Percentiles rank a stretch among this genome's conserved stretches.
phyloP scores from a whole-genome alignment of 92 coral and sea anemone species.

The Blastomussa wellsi region DNA sequence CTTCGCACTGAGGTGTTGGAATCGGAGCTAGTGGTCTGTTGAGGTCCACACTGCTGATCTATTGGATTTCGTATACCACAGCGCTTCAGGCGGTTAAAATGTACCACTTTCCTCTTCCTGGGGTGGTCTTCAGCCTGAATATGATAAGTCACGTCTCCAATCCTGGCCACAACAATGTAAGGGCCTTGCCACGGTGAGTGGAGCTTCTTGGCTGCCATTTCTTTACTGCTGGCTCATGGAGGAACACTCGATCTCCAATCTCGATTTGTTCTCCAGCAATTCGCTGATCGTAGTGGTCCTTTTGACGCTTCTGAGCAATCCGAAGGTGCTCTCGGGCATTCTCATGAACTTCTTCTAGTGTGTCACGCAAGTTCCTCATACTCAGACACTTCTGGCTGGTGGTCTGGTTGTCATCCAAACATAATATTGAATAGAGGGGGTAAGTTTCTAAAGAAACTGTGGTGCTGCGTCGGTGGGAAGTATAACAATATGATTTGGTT shows the following conservation, averaged over 20 bases:
- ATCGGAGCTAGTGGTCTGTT: background rate
- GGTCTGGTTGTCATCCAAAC: constrained; percentile 24
- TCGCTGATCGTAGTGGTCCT: constrained; percentile 45
- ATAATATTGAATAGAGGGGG: no score
- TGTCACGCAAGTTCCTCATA: constrained; percentile 14
- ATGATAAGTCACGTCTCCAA: constrained; percentile 19
- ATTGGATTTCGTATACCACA: background rate
- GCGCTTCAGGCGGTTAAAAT: constrained; percentile 11
- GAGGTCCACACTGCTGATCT: background rate
- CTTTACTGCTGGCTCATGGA: constrained; percentile 21
- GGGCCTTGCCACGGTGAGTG: constrained; percentile 43
- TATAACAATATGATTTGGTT: no score
- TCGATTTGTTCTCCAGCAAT: constrained; percentile 28
- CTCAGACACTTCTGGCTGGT: background rate
- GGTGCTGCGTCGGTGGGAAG: no score
- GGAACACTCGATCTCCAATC: constrained; percentile 43
- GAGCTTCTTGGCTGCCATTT: constrained; percentile 35
- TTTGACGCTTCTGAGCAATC: constrained; percentile 39
- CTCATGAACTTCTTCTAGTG: constrained; percentile 27
- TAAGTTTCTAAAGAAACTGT: no score
- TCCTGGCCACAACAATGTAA: background rate
- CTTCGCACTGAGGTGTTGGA: background rate
- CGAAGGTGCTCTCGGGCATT: constrained; percentile 34
- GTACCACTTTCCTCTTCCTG: constrained; percentile 26
- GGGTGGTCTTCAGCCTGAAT: constrained; percentile 17